phyloP scores from a whole-genome alignment of 1,140 invertebrate species.

The Dryas iulia region DNA sequence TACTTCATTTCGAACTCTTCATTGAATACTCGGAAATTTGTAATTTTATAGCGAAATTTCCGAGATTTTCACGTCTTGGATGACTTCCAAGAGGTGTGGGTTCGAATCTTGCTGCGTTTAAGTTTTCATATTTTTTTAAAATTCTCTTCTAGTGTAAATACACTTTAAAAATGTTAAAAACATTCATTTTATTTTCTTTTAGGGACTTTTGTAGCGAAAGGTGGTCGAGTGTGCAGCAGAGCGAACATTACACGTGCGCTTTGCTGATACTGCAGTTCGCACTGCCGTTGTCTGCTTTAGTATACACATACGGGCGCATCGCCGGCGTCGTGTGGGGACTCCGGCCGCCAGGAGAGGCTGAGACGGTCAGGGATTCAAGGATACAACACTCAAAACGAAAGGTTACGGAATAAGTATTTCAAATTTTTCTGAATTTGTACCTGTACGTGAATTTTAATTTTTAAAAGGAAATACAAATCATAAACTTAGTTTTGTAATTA shows the following conservation, averaged over 20 bases:
- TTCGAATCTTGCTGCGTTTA: too few relatives aligned
- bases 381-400: slow-evolving; percentile 93
- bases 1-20: too few relatives aligned
- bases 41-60: too few relatives aligned
- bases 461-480: not conserved
- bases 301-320: slow-evolving; percentile 93
- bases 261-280: slow-evolving; percentile 93
- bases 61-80: too few relatives aligned
- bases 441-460: too few relatives aligned
- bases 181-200: slow-evolving; percentile 28
- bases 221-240: slow-evolving; percentile 81
- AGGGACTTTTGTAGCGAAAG: slow-evolving; percentile 86
- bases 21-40: too few relatives aligned
- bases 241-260: slow-evolving; percentile 87
- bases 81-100: too few relatives aligned
- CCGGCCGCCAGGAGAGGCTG: slow-evolving; percentile 90
- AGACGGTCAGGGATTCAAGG: slow-evolving; percentile 88
- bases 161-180: not conserved
- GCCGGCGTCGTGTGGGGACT: slow-evolving; percentile 92
- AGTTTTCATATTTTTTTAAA: too few relatives aligned
- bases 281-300: slow-evolving; percentile 88
- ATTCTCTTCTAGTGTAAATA: too few relatives aligned
- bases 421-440: too few relatives aligned
- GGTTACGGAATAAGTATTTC: too few relatives aligned
- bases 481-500: too few relatives aligned